Evolutionary conservation across 2,888 invertebrate species (phyloP), one percentile per base, ranked within the genome.

Genomic region (Molorchus minor): DNA sequence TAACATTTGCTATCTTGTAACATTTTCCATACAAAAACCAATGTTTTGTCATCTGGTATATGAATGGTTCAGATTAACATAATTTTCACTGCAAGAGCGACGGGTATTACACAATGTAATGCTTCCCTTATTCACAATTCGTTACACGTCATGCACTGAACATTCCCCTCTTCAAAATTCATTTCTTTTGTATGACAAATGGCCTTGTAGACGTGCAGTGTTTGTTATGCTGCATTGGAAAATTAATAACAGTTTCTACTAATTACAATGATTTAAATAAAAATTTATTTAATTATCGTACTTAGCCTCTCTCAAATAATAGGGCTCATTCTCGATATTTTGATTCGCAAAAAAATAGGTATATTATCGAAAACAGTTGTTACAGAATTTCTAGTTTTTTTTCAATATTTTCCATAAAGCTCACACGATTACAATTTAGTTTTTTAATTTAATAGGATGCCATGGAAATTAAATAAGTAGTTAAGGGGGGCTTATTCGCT

Each of bases 171-270:
- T 69, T 69, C 64, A 67, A 70, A 70, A 70, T 71, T 69, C 70
- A 68, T 71, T 71, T 58, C 66, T 68, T 68, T 62, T 65, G 68
- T 69, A 64, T 70, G 71, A 71, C 69, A 71, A 71, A 71, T 71
- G 61, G 70, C 65, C 51, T 35, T 58, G 63, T 54, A 65, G 64
- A 67, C 65, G 61, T 55, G 53, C 56, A 49, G 49, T 49, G 49
- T 38, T 38, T 25, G 49, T 12, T 49, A 25, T 36, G 29, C 36
- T 38, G 38, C 49, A 38, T 25, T 25, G n/a, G 16, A 35, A 38
- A 49, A 25, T 38, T 21, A 29, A 38, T 38, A 49, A 49, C n/a
- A 25, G 38, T 15, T 5, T 25, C 15, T 38, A 16, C 38, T 15
- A 49, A 21, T 25, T 17, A 25, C 36, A 49, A 38, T 25, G 25